phyloP scores from a whole-genome alignment of 2,113 vertebrate species.

The Nanorana parkeri region DNA sequence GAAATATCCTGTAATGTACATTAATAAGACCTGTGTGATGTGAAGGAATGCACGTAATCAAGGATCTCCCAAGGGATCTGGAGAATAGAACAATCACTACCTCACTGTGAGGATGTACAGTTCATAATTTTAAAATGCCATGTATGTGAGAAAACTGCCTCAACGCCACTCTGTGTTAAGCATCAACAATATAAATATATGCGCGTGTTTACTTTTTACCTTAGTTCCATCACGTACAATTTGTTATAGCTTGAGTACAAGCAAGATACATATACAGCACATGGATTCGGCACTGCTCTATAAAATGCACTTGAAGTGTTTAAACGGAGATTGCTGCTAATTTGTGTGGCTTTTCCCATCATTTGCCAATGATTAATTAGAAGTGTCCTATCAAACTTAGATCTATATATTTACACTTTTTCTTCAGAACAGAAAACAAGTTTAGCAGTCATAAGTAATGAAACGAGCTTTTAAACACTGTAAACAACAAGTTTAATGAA shows the following conservation, averaged over 20 bases:
- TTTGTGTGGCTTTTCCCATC: slow-evolving; percentile 21
- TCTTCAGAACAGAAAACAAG: background rate
- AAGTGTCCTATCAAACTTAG: slow-evolving; percentile 9
- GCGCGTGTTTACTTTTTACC: no score
- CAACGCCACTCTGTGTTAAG: no score
- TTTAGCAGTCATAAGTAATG: slow-evolving; percentile 13
- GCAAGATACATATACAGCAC: no score
- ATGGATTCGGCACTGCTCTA: background rate
- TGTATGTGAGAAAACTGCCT: no score
- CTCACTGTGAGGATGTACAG: background rate
- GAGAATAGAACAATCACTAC: slow-evolving; percentile 24
- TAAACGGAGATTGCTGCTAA: slow-evolving; percentile 42
- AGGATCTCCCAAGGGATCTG: slow-evolving; percentile 26
- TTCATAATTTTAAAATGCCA: no score
- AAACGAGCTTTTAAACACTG: slow-evolving; percentile 10
- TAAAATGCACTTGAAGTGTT: slow-evolving; percentile 26
- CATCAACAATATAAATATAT: no score
- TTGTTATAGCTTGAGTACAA: no score
- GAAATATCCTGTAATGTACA: slow-evolving; percentile 50
- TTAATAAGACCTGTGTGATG: slow-evolving; percentile 30
- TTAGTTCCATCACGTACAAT: no score
- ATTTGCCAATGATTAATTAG: slow-evolving; percentile 32
- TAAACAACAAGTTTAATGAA: slow-evolving; percentile 17
- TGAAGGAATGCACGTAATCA: slow-evolving; percentile 54
- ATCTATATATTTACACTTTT: background rate